Evolutionary conservation across 2,888 invertebrate species (phyloP), one percentile per base, ranked within the genome.

Genomic region (Mycalesis mineus): DNA sequence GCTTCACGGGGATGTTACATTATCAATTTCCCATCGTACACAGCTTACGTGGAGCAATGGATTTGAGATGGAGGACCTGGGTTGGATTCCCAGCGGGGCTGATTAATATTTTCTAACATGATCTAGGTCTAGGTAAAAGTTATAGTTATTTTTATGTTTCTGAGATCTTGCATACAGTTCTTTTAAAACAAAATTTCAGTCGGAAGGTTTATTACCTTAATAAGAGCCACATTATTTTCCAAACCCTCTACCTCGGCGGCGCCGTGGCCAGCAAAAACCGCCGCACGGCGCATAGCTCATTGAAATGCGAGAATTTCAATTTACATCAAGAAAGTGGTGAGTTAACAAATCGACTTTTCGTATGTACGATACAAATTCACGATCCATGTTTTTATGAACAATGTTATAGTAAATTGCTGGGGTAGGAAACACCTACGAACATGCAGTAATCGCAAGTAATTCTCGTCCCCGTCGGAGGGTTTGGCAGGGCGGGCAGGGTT

Each of bases 371-470:
- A 36, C 29, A 2, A n/a, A 28, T 45, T 50, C 29, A 9, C 40
- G 15, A 40, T 40, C 15, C 14, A 14, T 28, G 50, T 40, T 62
- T 66, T 66, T 64, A 53, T 61, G 61, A 69, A 68, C 67, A 65
- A 68, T 60, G 64, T 66, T 65, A 66, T 66, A 69, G 60, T 65
- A 66, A 64, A 70, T 74, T 68, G 69, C 67, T 66, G 66, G 65
- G 66, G 64, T 63, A 65, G 67, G 65, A 68, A 73, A 71, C 72
- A 69, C 68, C 69, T 70, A 63, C 67, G 63, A 65, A 68, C 68
- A 68, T 67, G 69, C 65, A 65, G 66, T 68, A 69, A 72, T 73
- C 73, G 70, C 68, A 68, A 69, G 69, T 73, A 71, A 64, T 64
- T 64, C 63, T 63, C 58, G 63, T 41, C 56, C 42, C 53, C 56